Evolutionary conservation across 2,888 invertebrate genomes (phyloP).

Genomic region (Bedellia somnulentella): DNA sequence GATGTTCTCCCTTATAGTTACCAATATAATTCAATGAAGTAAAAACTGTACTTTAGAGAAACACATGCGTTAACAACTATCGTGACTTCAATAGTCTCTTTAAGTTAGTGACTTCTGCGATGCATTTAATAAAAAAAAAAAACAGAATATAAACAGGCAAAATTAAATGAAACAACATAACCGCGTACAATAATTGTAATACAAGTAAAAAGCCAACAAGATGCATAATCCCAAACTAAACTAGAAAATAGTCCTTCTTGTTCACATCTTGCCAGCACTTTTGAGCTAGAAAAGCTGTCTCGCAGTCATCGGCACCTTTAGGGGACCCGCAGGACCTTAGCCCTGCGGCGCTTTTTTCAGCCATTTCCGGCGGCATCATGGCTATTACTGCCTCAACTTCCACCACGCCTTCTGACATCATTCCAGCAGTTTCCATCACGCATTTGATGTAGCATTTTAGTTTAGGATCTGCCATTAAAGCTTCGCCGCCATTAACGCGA

Average conservation of each 20-base stretch:
- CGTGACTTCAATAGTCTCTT: no score
- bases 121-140: background rate
- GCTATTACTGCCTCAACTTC: slow-evolving; percentile 39
- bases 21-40: no score
- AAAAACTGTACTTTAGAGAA: no score
- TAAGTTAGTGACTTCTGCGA: no score
- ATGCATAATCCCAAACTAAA: no score
- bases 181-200: no score
- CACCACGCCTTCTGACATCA: slow-evolving; percentile 34
- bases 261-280: slow-evolving; percentile 39
- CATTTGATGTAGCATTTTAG: slow-evolving; percentile 49
- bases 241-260: slow-evolving; percentile 33
- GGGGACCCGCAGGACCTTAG: slow-evolving; percentile 31
- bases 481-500: slow-evolving; percentile 30
- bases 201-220: no score
- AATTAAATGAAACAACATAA: background rate
- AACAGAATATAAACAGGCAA: background rate
- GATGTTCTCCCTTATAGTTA: no score
- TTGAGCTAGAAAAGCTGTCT: slow-evolving; percentile 40
- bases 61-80: no score
- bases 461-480: slow-evolving; percentile 24
- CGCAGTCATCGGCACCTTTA: slow-evolving; percentile 37
- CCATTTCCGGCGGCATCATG: slow-evolving; percentile 29
- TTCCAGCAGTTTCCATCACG: slow-evolving; percentile 46
- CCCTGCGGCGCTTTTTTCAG: slow-evolving; percentile 17